Evolutionary conservation across 2,888 invertebrate species (phyloP), one percentile per base, ranked within the genome.

Genomic region (Acanthopleura granulata): DNA sequence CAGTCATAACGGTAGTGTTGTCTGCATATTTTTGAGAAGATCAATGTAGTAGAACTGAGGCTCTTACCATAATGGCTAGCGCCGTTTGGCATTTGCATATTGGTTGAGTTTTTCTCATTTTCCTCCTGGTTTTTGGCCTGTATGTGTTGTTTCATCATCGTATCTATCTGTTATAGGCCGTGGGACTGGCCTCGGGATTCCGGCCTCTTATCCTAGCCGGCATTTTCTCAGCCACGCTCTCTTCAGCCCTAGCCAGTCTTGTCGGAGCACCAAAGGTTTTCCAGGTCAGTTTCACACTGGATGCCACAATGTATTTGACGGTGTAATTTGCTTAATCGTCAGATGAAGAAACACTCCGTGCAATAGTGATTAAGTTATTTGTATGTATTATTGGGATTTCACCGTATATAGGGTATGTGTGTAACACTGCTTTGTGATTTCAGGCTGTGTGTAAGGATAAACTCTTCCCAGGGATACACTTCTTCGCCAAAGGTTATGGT

Each of bases 161-260:
- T 18, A 51, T n/a, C 22, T 57, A n/a, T 9, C 12, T 57, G 4
- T 25, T 40, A n/a, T 77, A 91, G 90, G 88, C 89, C 22, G 90
- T 91, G 86, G 88, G 90, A 79, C 81, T 91, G 76, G 86, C 90
- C 1, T 89, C 91, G 11, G 91, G 93, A 0, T 97, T 95, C 94
- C 95, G 96, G 18, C 96, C 97, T 0, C 92, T 99, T 27, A 97
- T 98, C 86, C 96, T 97, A 90, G 97, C 96, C 1, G 99, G 99
- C 0, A 98, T 98, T 88, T 98, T 97, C 92, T 98, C 98, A 0
- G 99, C 99, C 4, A 98, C 99, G 0, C 92, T 99, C 12, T 97
- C 97, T 71, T 98, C 98, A 0, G 98, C 98, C 0, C 92, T 99
- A 62, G 99, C 98, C 0, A 97, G 97, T 91, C 92, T 99, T 78